A percentile compares a stretch with the other conserved stretches of the same genome.
Evolutionary conservation across 2,888 invertebrate species (phyloP).

Genomic region (Zygothrica quintamaculata): DNA sequence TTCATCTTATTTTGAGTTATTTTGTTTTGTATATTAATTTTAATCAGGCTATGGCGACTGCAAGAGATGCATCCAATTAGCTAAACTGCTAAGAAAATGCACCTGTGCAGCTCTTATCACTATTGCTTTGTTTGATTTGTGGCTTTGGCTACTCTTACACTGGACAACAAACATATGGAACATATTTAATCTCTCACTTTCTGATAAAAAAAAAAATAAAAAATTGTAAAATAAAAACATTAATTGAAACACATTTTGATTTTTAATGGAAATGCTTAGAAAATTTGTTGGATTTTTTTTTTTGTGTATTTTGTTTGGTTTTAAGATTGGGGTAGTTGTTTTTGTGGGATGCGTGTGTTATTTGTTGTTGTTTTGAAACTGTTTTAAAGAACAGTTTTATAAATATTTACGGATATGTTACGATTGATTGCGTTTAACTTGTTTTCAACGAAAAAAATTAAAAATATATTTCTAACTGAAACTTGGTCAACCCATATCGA

Average conservation of each 20-base stretch:
- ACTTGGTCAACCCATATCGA: no score
- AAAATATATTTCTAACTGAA: conserved; percentile 39
- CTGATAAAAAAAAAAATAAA: conserved; percentile 75
- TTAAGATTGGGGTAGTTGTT: conserved; percentile 9
- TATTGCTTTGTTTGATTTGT: conserved; percentile 75
- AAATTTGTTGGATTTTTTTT: conserved; percentile 19
- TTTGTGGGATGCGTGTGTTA: not conserved
- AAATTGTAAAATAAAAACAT: conserved; percentile 9
- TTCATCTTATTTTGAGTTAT: conserved; percentile 24
- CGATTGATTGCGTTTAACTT: conserved; percentile 37
- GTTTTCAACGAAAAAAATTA: conserved; percentile 54
- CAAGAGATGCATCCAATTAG: conserved; percentile 29
- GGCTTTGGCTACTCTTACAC: conserved; percentile 53
- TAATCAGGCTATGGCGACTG: conserved; percentile 73
- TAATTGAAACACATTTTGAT: no score
- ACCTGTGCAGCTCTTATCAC: conserved; percentile 63
- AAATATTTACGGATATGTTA: conserved; percentile 73
- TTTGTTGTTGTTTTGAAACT: no score
- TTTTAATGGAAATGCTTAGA: no score
- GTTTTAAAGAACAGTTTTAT: conserved; percentile 6
- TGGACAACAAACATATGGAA: conserved; percentile 54
- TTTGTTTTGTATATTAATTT: conserved; percentile 19
- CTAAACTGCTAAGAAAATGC: conserved; percentile 22
- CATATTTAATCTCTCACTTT: conserved; percentile 61
- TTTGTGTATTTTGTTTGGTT: conserved; percentile 15